phyloP scores from a whole-genome alignment of 64 coral and sea anemone species.

The Acropora yongei region DNA sequence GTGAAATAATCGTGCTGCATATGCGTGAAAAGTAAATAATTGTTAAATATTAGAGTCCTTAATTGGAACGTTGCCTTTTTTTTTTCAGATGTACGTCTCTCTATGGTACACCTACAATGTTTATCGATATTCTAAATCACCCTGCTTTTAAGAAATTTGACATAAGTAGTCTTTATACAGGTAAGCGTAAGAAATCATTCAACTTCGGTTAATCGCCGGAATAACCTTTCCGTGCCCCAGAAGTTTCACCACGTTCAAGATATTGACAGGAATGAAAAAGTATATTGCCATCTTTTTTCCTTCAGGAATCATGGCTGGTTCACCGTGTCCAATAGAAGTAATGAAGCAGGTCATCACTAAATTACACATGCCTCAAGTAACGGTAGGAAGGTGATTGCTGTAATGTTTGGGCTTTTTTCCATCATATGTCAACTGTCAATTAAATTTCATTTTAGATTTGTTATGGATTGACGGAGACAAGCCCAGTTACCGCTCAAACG shows the following conservation, averaged over 20 bases:
- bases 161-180: constrained; percentile 78
- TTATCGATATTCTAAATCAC: constrained; percentile 95
- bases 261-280: too few relatives aligned
- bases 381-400: too few relatives aligned
- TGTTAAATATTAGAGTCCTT: too few relatives aligned
- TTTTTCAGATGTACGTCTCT: constrained; percentile 82
- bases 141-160: constrained; percentile 79
- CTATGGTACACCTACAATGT: constrained; percentile 98
- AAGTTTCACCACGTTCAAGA: too few relatives aligned
- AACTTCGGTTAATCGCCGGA: too few relatives aligned
- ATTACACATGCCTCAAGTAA: constrained; percentile 92
- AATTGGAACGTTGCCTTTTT: neutral
- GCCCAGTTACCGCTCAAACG: constrained; percentile 75
- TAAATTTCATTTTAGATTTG: constrained; percentile 52
- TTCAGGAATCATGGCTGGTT: constrained; percentile 88
- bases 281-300: neutral
- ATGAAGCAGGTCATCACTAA: constrained; percentile 85
- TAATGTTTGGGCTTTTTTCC: too few relatives aligned
- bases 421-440: neutral
- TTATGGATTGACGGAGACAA: constrained; percentile 95
- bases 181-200: constrained; percentile 21
- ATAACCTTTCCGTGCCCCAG: too few relatives aligned
- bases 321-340: constrained; percentile 90
- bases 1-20: too few relatives aligned
- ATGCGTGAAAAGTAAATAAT: too few relatives aligned